These are phyloP conservation scores for Macrocentrus cingulum DNA, from an alignment of 1,140 invertebrate species.

Conservation along the genomic window DNA sequence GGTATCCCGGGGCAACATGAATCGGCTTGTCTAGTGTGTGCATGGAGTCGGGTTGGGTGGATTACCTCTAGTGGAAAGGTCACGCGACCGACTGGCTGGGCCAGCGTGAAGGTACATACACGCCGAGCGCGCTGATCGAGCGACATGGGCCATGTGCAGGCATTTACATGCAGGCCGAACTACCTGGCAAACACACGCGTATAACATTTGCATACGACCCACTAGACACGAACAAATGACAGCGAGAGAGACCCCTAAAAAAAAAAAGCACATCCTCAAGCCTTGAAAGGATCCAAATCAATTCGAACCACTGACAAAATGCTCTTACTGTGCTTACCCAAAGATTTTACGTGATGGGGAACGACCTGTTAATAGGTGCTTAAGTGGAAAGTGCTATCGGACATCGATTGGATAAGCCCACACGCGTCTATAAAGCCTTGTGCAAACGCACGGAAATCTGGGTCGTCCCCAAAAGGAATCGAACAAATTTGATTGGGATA, in stretches of 20 bases:
- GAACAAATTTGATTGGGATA: not conserved
- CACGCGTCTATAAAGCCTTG: too few relatives aligned
- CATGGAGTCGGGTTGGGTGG: conserved; percentile 14
- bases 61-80: conserved; percentile 13
- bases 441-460: too few relatives aligned
- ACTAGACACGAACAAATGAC: too few relatives aligned
- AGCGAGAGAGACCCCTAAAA: not conserved
- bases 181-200: too few relatives aligned
- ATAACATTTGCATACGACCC: conserved; percentile 1
- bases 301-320: not conserved
- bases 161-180: too few relatives aligned
- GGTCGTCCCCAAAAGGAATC: conserved; percentile 6
- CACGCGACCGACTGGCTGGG: not conserved
- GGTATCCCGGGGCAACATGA: conserved; percentile 11
- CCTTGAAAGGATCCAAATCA: not conserved
- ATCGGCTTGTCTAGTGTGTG: conserved; percentile 6
- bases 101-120: not conserved
- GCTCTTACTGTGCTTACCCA: not conserved
- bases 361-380: conserved; percentile 5
- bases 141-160: too few relatives aligned
- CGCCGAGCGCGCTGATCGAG: not conserved
- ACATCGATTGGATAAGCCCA: conserved; percentile 4
- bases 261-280: too few relatives aligned
- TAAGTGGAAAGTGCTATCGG: conserved; percentile 11
- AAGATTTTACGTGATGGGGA: not conserved